Base-by-base conservation (phyloP, 2,113 vertebrate genomes). In the Poeciliopsis retropinna region DNA sequence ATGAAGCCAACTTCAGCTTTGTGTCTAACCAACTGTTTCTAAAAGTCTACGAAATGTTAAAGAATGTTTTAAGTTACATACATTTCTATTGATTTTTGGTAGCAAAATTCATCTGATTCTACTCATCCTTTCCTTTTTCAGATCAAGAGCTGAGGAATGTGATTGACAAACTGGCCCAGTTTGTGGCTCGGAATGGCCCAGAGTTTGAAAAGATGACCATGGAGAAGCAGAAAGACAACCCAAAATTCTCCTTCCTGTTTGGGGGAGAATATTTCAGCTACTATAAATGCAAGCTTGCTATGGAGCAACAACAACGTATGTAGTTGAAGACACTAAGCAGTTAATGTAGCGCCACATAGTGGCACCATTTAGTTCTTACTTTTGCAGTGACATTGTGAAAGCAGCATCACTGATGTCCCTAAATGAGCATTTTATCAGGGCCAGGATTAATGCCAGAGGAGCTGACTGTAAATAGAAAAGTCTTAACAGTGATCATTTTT, bases 191-290 rank as follows among this genome's bases (percentile, higher is more conserved):
- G 70, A 99, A 99, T 62, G 98, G 98, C 39, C 98, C 98, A 0
- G 97, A 99, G 88, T 99, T 99, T 82, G 97, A 99, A 92, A 99
- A 98, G 91, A 99, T 99, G 98, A 99, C 98, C 3, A 99, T 98
- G 98, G 97, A 98, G 91, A 99, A 99, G 87, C 98, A 99, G 92
- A 99, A 99, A 84, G 97, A 99, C 86, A 99, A 99, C 83, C 96
- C 94, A 0, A 99, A 99, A 80, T 99, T 99, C 88, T 99, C 98
- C 15, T 99, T 99, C 80, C 95, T 99, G 9, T 98, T 99, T 61
- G 97, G 97, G 19, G 98, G 98, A 13, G 98, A 99, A 15, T 98
- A 96, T 91, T 99, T 98, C 80, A 95, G 95, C 85, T 99, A 99
- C 93, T 99, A 99, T 95, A 98, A 97, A 88, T 98, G 95, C 94